Base-by-base conservation (phyloP, 2,888 invertebrate species). In the Eupithecia centaureata region DNA sequence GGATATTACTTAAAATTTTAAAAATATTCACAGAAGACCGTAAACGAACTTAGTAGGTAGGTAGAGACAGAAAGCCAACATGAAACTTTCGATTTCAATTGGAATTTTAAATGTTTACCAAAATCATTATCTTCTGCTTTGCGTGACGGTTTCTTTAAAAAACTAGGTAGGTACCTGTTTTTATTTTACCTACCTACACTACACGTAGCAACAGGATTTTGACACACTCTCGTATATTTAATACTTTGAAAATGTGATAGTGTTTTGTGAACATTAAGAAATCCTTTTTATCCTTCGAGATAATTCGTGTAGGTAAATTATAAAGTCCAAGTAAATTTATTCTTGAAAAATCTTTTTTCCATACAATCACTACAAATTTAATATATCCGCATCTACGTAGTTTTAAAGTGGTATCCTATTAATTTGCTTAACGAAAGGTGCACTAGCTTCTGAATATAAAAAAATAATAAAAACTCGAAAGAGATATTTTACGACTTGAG, bases 401-500 rank as follows among this genome's bases (percentile, higher is more conserved):
- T 52, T 61, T 57, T 69, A 67, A 52, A n/a, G 33, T 52, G 51
- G 12, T 61, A 58, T 59, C 52, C 63, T 66, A 68, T 28, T n/a
- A 61, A 66, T 68, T 68, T 56, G 38, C 65, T 38, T 52, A 56
- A 70, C 72, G 60, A 67, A 47, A 62, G 61, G 70, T 67, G 68
- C 74, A 61, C 64, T 60, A 59, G 57, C 56, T 35, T 30, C 35
- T 47, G 25, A 30, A 32, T 63, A 28, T 32, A 51, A 58, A 63
- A 64, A 61, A 54, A 47, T 18, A 63, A 62, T 65, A 63, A 63
- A 63, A 66, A 65, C n/a, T 52, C 38, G 57, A 65, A 63, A 70
- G 30, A 63, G 51, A 38, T 27, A 61, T 67, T 70, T 70, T 67
- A 70, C 57, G 70, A 70, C 65, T 70, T 70, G 56, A 67, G 70